Percentiles rank a stretch among this genome's conserved stretches.
Conservation (phyloP, 1,140 invertebrate species). For the Temnothorax longispinosus region DNA sequence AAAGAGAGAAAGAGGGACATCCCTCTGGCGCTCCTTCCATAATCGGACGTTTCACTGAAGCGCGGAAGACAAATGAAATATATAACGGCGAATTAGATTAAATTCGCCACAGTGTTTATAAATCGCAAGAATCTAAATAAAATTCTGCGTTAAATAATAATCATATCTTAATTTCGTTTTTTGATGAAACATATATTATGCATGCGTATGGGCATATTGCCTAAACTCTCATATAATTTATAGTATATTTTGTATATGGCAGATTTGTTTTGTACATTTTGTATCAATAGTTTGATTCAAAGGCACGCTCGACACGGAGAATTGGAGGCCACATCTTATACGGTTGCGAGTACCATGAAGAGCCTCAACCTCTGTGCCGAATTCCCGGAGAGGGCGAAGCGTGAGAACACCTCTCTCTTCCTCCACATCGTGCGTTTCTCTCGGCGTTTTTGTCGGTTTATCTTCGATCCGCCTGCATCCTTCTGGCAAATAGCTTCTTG, state of each 20-base stretch:
- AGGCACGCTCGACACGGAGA: background rate
- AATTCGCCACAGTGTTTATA: background rate
- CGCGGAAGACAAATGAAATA: background rate
- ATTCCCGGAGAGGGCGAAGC: slow-evolving; percentile 40
- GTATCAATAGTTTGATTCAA: slow-evolving; percentile 53
- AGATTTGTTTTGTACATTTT: slow-evolving; percentile 70
- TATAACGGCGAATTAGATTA: background rate
- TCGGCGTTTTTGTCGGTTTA: slow-evolving; percentile 40
- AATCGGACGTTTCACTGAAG: slow-evolving; percentile 19
- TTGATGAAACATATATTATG: background rate
- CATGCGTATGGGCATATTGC: background rate
- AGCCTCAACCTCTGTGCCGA: slow-evolving; percentile 24
- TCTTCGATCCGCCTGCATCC: slow-evolving; percentile 47
- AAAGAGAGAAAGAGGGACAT: slow-evolving; percentile 33
- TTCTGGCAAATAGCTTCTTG: slow-evolving; percentile 48
- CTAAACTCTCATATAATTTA: background rate
- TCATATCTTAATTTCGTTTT: background rate
- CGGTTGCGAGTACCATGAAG: background rate
- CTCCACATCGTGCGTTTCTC: background rate
- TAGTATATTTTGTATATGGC: slow-evolving; percentile 66
- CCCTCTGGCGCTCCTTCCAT: background rate
- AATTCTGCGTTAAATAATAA: background rate
- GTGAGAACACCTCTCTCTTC: slow-evolving; percentile 57
- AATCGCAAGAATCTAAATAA: background rate
- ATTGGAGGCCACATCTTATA: slow-evolving; percentile 1